phyloP scores from a whole-genome alignment of 2,797 vertebrate species.

The Podargus strigoides region DNA sequence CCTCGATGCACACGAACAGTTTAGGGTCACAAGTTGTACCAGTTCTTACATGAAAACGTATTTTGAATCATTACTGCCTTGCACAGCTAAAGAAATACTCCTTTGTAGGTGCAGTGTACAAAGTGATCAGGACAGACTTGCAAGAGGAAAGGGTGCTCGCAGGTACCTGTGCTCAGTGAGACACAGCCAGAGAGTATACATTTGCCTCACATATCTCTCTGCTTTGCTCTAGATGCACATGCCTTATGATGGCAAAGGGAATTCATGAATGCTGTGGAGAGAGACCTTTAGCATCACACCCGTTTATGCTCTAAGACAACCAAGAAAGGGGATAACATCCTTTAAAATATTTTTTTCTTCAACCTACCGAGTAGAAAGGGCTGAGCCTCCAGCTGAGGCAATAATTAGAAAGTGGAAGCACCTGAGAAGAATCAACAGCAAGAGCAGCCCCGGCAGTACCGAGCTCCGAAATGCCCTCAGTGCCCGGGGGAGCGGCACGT shows the following conservation, averaged over 20 bases:
- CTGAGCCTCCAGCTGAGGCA: background rate
- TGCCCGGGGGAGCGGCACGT: background rate
- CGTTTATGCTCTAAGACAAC: background rate
- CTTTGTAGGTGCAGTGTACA: background rate
- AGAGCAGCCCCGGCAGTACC: background rate
- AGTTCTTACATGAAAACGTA: background rate
- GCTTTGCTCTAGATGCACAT: background rate
- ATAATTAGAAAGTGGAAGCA: slow-evolving; percentile 30
- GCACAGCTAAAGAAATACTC: background rate
- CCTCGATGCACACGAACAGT: background rate
- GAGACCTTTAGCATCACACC: background rate
- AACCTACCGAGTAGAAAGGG: background rate
- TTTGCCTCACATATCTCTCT: background rate
- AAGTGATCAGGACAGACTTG: background rate
- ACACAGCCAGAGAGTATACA: background rate
- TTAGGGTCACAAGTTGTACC: background rate
- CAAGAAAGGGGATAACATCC: background rate
- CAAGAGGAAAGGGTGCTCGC: background rate
- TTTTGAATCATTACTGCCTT: background rate
- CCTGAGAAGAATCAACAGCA: background rate
- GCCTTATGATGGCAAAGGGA: background rate
- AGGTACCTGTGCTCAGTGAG: background rate
- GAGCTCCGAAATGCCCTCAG: background rate
- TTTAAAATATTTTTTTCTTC: background rate
- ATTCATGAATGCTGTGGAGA: background rate